phyloP scores from a whole-genome alignment of 2,113 vertebrate genomes.

The Centropus bengalensis region DNA sequence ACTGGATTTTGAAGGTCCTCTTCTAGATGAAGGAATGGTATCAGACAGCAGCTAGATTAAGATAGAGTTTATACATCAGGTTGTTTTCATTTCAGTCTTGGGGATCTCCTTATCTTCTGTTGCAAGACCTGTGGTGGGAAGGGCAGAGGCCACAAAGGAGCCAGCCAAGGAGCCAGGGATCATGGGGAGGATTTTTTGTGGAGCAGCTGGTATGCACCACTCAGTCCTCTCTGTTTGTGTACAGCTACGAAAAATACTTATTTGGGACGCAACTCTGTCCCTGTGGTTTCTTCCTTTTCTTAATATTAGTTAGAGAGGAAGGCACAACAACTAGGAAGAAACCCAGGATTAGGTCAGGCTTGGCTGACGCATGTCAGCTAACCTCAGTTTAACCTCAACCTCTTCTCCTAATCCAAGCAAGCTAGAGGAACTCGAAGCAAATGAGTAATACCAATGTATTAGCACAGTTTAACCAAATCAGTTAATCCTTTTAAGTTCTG shows the following conservation, averaged over 20 bases:
- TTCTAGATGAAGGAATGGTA: neutral
- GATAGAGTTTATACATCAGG: neutral
- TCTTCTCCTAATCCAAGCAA: neutral
- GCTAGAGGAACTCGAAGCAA: neutral
- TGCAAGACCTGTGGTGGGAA: neutral
- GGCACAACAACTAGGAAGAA: neutral
- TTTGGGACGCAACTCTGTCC: neutral
- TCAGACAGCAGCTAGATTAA: neutral
- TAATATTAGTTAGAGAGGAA: constrained; percentile 35
- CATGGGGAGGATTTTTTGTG: fast-evolving
- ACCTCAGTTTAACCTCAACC: constrained; percentile 40
- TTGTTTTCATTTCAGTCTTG: neutral
- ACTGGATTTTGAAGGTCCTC: neutral
- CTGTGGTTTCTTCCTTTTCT: constrained; percentile 27
- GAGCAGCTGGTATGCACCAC: fast-evolving
- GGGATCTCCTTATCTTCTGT: neutral
- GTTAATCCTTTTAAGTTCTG: neutral
- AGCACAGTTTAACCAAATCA: neutral
- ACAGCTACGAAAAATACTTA: neutral
- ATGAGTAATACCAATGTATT: neutral
- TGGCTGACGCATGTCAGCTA: neutral
- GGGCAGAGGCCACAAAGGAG: neutral
- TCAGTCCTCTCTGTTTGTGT: neutral
- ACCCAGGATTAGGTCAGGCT: constrained; percentile 9
- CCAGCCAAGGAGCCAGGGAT: neutral